Evolutionary conservation across 2,888 invertebrate genomes (phyloP), one percentile per base, ranked within the genome.

Genomic region (Acanthoscelides obtectus): DNA sequence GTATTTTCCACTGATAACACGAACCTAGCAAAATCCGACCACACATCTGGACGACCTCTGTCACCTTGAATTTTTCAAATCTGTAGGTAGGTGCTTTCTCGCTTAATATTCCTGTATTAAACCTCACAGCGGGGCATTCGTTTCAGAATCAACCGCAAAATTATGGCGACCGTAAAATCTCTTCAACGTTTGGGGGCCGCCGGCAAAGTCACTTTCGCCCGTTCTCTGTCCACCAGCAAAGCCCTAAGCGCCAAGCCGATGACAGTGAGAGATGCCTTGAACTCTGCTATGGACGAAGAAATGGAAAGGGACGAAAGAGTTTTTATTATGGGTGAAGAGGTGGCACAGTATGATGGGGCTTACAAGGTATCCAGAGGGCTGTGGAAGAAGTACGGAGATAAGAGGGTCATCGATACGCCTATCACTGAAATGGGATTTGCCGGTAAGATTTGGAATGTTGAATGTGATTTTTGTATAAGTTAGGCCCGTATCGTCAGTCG

Each of bases 361-460:
- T 99, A 99, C 84, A 95, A 98, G 93, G 94, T 99, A 25, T 93
- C 86, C 76, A 91, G 96, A 82, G 99, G 99, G 2, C 87, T 99
- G 19, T 98, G 97, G 97, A 98, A 98, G 85, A 99, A 99, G 83
- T 98, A 96, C 84, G 99, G 99, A 0, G 99, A 99, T 83, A 95
- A 96, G 84, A 88, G 99, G 79, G 93, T 99, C 6, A 94, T 97
- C 73, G 99, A 99, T 85, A 99, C 99, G 17, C 99, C 99, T 4
- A 99, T 99, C 83, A 98, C 99, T 0, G 99, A 99, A 88, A 92
- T 94, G 87, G 99, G 99, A 0, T 99, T 99, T 85, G 91, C 96
- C 72, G 99, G 99, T 74, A 92, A n/a, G n/a, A n/a, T n/a, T n/a
- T n/a, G n/a, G n/a, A n/a, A n/a, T n/a, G n/a, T n/a, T n/a, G n/a